A percentile compares a stretch with the other conserved stretches of the same genome.
These are phyloP conservation scores for Drosophila neocordata DNA, from an alignment of 1,140 invertebrate species.

Conservation along the genomic window DNA sequence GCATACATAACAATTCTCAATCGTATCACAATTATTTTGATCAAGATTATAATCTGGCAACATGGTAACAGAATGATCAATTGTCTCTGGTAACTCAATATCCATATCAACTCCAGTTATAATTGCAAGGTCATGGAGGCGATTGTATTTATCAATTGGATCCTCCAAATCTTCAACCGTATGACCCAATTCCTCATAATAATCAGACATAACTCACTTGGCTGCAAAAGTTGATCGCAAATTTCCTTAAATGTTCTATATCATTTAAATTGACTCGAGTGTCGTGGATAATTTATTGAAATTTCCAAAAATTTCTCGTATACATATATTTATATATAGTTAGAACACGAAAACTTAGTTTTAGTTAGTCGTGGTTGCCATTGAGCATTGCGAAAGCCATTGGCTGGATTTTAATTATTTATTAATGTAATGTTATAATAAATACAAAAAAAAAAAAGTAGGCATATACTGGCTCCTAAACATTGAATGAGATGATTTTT, in stretches of 20 bases:
- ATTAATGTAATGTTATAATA: neutral
- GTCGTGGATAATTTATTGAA: conserved; percentile 15
- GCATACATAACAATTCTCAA: neutral
- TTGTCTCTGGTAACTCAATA: neutral
- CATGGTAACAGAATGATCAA: neutral
- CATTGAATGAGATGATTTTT: neutral
- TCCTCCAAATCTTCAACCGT: neutral
- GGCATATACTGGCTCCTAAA: conserved; percentile 69
- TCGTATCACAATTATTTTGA: neutral
- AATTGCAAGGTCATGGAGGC: neutral
- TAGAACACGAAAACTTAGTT: conserved; percentile 1
- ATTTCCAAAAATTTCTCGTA: conserved; percentile 20
- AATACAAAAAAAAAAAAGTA: conserved; percentile 24
- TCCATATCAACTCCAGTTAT: neutral
- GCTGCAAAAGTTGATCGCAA: neutral
- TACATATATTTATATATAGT: conserved; percentile 23
- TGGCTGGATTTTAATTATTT: conserved; percentile 16
- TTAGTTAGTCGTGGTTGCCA: conserved; percentile 26
- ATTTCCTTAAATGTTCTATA: neutral
- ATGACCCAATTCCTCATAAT: neutral
- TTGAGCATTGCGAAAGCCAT: conserved; percentile 41
- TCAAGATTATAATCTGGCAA: neutral
- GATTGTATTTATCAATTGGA: neutral
- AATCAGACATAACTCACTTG: neutral
- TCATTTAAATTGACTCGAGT: neutral